A percentile compares a stretch with the other conserved stretches of the same genome.
These are phyloP conservation scores for Polydrusus pterygomalis DNA, from an alignment of 2,888 invertebrate species.

Conservation along the genomic window DNA sequence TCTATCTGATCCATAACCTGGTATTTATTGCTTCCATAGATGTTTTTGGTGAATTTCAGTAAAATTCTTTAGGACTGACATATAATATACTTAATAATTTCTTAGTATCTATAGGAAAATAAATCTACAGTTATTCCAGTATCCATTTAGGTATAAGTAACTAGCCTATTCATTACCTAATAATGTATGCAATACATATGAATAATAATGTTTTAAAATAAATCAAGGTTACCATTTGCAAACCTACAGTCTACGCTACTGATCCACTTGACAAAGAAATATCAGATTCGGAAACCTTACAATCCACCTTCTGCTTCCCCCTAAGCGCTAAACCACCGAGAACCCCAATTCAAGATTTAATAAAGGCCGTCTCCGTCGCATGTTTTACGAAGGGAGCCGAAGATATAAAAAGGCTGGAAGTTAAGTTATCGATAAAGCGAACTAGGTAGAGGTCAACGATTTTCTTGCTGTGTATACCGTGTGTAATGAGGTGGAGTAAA, in stretches of 20 bases:
- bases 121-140: too few relatives aligned
- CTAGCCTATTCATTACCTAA: too few relatives aligned
- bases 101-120: too few relatives aligned
- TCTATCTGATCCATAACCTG: too few relatives aligned
- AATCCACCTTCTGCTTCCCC: conserved; percentile 8
- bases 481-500: conserved; percentile 26
- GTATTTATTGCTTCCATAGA: too few relatives aligned
- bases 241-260: conserved; percentile 17
- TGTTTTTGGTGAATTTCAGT: too few relatives aligned
- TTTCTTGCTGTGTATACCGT: conserved; percentile 27
- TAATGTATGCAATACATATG: too few relatives aligned
- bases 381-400: conserved; percentile 34
- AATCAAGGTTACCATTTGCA: not conserved
- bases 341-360: conserved; percentile 46
- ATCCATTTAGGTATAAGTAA: too few relatives aligned
- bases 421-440: conserved; percentile 40
- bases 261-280: conserved; percentile 30
- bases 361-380: conserved; percentile 36
- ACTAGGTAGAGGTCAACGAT: conserved; percentile 32
- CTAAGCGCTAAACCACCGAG: conserved; percentile 28
- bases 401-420: conserved; percentile 28
- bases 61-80: too few relatives aligned
- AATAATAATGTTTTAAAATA: too few relatives aligned
- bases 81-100: too few relatives aligned
- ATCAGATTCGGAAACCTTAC: conserved; percentile 7